Evolutionary conservation across 2,888 invertebrate genomes (phyloP).

Genomic region (Pyralis farinalis): DNA sequence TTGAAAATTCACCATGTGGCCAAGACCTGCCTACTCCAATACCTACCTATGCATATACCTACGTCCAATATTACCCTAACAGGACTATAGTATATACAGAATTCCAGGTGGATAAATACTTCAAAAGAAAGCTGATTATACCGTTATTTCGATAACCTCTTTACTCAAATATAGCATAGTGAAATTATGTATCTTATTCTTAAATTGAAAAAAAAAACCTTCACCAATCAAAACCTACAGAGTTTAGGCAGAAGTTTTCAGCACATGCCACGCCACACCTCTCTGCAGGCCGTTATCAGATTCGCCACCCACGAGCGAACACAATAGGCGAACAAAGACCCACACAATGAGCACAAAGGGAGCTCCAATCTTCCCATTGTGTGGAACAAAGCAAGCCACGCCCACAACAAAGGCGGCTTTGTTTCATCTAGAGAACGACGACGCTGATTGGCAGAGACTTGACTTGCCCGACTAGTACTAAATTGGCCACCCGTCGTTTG

Average conservation of each 20-base stretch:
- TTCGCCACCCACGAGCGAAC: constrained; percentile 30
- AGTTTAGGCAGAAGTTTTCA: constrained; percentile 40
- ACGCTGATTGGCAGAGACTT: constrained; percentile 52
- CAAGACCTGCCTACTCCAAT: too few relatives aligned
- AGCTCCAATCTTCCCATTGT: constrained; percentile 72
- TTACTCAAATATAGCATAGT: too few relatives aligned
- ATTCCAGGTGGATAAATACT: too few relatives aligned
- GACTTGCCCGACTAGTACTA: constrained; percentile 21
- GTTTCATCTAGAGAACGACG: constrained; percentile 59
- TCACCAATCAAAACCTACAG: constrained; percentile 26
- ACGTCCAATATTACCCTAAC: too few relatives aligned
- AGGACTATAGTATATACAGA: too few relatives aligned
- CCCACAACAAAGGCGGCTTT: constrained; percentile 65
- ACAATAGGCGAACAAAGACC: constrained; percentile 47
- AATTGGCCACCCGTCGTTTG: constrained; percentile 54
- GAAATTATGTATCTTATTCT: too few relatives aligned
- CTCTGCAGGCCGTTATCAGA: constrained; percentile 13
- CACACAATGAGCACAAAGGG: constrained; percentile 67
- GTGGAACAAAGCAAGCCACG: constrained; percentile 61
- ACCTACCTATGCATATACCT: too few relatives aligned
- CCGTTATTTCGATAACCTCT: too few relatives aligned
- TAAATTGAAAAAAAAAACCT: background rate
- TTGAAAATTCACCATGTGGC: too few relatives aligned
- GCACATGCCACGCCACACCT: constrained; percentile 42
- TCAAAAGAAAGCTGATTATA: too few relatives aligned